Percentiles rank a stretch among this genome's conserved stretches.
Evolutionary conservation across 2,113 vertebrate species (phyloP).

Genomic region (Muntiacus muntjak): DNA sequence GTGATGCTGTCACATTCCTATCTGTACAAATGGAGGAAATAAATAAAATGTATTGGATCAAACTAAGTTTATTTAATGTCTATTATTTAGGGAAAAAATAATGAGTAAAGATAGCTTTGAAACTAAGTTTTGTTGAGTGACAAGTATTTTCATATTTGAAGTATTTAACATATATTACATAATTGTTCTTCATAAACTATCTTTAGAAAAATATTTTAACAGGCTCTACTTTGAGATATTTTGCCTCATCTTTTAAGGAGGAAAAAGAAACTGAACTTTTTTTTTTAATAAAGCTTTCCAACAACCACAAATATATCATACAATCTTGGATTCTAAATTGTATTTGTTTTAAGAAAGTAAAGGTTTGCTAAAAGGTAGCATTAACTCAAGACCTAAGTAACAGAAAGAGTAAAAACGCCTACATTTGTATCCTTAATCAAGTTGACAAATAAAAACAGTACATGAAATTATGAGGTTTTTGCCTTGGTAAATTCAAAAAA

Average conservation of each 20-base stretch:
- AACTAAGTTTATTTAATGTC: background rate
- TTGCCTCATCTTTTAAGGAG: background rate
- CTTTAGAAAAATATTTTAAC: conserved; percentile 18
- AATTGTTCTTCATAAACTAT: background rate
- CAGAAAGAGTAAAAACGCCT: background rate
- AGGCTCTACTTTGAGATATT: background rate
- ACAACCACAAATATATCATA: background rate
- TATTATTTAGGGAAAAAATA: background rate
- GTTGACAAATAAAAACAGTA: background rate
- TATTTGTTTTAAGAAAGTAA: background rate
- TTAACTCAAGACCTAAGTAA: background rate
- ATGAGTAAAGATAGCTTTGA: background rate
- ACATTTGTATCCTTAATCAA: background rate
- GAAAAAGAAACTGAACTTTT: background rate
- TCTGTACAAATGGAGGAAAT: background rate
- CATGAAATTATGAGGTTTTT: background rate
- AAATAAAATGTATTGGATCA: background rate
- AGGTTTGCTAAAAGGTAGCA: background rate
- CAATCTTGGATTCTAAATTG: background rate
- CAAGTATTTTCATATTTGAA: background rate
- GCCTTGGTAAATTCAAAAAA: no score
- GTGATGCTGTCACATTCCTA: background rate
- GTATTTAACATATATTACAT: background rate
- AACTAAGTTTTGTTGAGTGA: background rate
- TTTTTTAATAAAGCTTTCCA: background rate